Base-by-base conservation (phyloP, 2,797 vertebrate species). In the Ctenosaura bakeri region DNA sequence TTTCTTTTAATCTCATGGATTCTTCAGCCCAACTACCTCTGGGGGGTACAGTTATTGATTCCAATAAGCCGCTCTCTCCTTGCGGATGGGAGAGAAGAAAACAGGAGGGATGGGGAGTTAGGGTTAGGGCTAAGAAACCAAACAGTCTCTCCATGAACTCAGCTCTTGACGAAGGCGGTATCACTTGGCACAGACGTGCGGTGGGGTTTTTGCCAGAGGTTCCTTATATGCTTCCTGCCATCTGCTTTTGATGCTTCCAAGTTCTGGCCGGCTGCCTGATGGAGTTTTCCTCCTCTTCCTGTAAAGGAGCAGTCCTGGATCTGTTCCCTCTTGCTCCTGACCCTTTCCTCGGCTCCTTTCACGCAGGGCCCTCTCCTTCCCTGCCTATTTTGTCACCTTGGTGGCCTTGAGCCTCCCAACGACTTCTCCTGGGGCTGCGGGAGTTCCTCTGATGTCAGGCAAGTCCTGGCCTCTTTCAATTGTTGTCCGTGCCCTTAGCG, bases 201-300 rank as follows among this genome's bases (percentile, higher is more conserved):
- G 13, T 1, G 35, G 4, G 2, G 9, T 95, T 95, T 96, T 94
- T 95, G 95, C 93, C 96, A 96, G 96, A 96, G 95, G 97, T 97
- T 98, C 96, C 97, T 96, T 95, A 16, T 96, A 97, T 96, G 95
- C 96, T 97, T 97, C 97, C 96, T 97, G 96, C 95, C 94, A 97
- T 97, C 96, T 97, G 96, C 95, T 97, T 97, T 97, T 97, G 95
- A 95, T 96, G 96, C 96, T 96, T 97, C 96, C 96, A 97, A 95
- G 96, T 95, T 94, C 92, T 97, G 96, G 97, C 96, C 93, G 88
- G 89, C 93, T 96, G 97, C 96, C 97, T 95, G 96, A 50, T 10
- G 97, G 97, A 92, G 95, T 96, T 97, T 97, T 97, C 97, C 95
- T 96, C 94, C 96, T 93, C 94, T 98, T 97, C 97, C 97, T 97